Evolutionary conservation across 1,140 invertebrate genomes (phyloP), one percentile per base, ranked within the genome.

Genomic region (Drosophila virilis): DNA sequence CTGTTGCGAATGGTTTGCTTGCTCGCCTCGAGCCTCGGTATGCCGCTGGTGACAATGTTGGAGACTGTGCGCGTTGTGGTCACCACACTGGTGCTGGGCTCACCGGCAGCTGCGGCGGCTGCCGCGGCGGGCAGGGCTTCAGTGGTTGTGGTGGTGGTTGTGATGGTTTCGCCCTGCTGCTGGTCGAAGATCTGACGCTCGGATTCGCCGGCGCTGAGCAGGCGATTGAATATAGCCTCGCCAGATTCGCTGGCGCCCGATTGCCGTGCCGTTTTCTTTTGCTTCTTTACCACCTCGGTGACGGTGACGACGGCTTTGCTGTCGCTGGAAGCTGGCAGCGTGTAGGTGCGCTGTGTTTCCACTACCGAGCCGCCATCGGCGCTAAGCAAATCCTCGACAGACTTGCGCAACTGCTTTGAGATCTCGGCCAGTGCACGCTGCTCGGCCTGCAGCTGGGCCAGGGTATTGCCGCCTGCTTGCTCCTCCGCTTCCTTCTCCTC

Each of bases 391-490:
- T 91, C 88, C 70, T 91, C 90, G 1, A 91, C 90, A 32, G 90
- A 91, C 55, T 90, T 91, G 40, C 90, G 86, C 72, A 91, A 15
- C 84, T 91, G 90, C 70, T 91, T 91, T 78, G 90, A 89, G 78
- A 91, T 91, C 77, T 91, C 83, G 45, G 89, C 90, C 73, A 91
- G 84, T 22, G 88, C 91, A 12, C 83, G 77, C 59, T 91, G 90
- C 55, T 91, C 90, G 17, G 90, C 90, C 71, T 91, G 90, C 37
- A 91, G 60, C n/a, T 85, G 74, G 42, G 91, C 90, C 43, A 89
- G 58, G 1, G 82, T 90, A 13, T 78, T 67, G 40, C 77, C 58
- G 9, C 13, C 33, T 22, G 22, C 38, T 28, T 4, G 22, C 1
- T 8, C 35, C n/a, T 33, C 1, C 35, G 38, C 6, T 4, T 58